Conservation (phyloP, 2,113 vertebrate genomes). For the Takifugu bimaculatus region DNA sequence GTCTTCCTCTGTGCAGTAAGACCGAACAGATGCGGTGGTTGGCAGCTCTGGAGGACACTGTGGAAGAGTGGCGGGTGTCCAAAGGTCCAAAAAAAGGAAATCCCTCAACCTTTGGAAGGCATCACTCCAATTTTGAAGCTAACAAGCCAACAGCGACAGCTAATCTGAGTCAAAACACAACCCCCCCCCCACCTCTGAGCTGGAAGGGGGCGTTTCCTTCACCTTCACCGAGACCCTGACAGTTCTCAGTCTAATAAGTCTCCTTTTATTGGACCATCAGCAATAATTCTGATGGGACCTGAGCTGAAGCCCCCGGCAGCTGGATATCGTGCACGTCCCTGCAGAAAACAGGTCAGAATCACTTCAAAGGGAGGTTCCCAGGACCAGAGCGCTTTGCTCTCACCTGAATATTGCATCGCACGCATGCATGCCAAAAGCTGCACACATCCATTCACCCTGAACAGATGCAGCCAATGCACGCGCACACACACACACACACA, state of each 20-base stretch:
- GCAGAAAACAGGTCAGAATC: not conserved
- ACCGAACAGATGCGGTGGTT: conserved; percentile 1
- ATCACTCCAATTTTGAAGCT: too few species aligned
- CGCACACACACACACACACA: not conserved
- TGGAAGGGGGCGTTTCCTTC: too few species aligned
- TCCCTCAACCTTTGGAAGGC: too few species aligned
- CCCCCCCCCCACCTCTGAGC: too few species aligned
- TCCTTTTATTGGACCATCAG: conserved; percentile 1
- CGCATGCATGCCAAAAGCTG: conserved; percentile 38
- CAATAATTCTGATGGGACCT: not conserved
- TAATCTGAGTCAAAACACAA: too few species aligned
- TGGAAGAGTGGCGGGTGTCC: too few species aligned
- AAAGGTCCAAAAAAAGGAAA: too few species aligned
- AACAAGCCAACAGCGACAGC: too few species aligned
- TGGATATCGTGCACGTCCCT: not conserved
- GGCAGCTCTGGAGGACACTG: not conserved
- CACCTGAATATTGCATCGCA: conserved; percentile 70
- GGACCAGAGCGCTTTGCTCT: conserved; percentile 29
- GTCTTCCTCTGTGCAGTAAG: conserved; percentile 8
- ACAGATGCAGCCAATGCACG: conserved; percentile 5
- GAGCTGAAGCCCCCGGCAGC: not conserved
- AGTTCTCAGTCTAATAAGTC: not conserved
- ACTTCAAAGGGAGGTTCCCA: conserved; percentile 15
- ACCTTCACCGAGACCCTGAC: too few species aligned
- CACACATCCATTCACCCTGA: conserved; percentile 8